phyloP scores from a whole-genome alignment of 1,140 invertebrate genomes.

The Pseudomyrmex pallidus region DNA sequence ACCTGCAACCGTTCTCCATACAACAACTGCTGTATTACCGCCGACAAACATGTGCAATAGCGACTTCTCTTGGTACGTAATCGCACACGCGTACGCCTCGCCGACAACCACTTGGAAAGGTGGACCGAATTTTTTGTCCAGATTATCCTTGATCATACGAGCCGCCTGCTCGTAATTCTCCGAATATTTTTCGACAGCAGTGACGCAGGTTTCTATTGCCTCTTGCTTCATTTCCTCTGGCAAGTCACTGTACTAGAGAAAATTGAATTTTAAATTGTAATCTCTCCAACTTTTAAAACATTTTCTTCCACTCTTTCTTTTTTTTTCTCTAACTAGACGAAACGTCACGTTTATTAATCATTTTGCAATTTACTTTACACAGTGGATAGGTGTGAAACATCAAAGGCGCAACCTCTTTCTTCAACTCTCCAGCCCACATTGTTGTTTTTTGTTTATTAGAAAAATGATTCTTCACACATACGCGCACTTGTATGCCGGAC shows the following conservation, averaged over 20 bases:
- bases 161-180: constrained; percentile 92
- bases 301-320: no score
- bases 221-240: constrained; percentile 95
- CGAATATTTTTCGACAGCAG: constrained; percentile 95
- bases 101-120: constrained; percentile 97
- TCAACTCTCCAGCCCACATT: constrained; percentile 80
- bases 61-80: constrained; percentile 95
- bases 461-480: no score
- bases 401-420: constrained; percentile 80
- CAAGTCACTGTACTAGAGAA: constrained; percentile 92
- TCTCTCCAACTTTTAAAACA: no score
- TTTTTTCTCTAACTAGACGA: no score
- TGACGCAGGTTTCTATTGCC: constrained; percentile 95
- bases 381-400: constrained; percentile 82
- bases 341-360: no score
- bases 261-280: not conserved
- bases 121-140: constrained; percentile 97
- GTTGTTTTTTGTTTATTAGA: not conserved
- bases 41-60: constrained; percentile 97
- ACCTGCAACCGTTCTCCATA: constrained; percentile 90
- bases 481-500: no score
- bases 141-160: constrained; percentile 95
- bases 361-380: constrained; percentile 76
- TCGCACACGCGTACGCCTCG: constrained; percentile 96
- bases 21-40: constrained; percentile 94